Base-by-base conservation (phyloP, 2,888 invertebrate genomes). In the Drosophila algonquin region DNA sequence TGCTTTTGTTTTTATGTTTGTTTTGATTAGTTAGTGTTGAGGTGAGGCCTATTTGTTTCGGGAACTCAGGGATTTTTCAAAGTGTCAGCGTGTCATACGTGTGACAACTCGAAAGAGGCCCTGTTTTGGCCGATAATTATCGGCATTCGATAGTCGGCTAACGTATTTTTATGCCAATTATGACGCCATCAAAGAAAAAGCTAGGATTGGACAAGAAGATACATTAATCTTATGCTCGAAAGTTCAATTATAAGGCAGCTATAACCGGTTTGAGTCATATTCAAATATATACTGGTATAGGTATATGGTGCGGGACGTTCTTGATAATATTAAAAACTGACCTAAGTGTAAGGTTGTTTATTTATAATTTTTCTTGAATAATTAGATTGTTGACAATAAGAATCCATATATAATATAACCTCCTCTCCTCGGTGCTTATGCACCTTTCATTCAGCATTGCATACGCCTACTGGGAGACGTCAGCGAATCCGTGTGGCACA, bases 331-430 rank as follows among this genome's bases (percentile, higher is more conserved):
- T 63, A 55, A 73, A 73, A 55, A 47, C 69, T 72, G 72, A 72
- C 72, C 72, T 72, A 73, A 64, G 65, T 55, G 50, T 52, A 21
- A 21, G 2, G 58, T 73, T 72, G 71, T 69, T 71, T 69, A 69
- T 53, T 68, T 45, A 18, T 35, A 45, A 21, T 51, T 21, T 2
- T 7, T n/a, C 14, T n/a, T 12, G 54, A 32, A 10, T 48, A 27
- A 18, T 68, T 45, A 54, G 58, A 46, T 40, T 63, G 45, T 63
- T 32, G 44, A 18, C 24, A 6, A 24, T 21, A 16, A 12, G 12
- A n/a, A 16, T 14, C 5, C 12, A 35, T 14, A 12, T 32, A 5
- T 8, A 12, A 50, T 16, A 46, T 32, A 40, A n/a, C 7, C 14
- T n/a, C 2, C 7, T 40, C 40, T 7, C 0, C 40, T 14, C 40